A percentile compares a stretch with the other conserved stretches of the same genome.
phyloP scores from a whole-genome alignment of 1,140 invertebrate genomes.

The Gonioctena quinquepunctata region DNA sequence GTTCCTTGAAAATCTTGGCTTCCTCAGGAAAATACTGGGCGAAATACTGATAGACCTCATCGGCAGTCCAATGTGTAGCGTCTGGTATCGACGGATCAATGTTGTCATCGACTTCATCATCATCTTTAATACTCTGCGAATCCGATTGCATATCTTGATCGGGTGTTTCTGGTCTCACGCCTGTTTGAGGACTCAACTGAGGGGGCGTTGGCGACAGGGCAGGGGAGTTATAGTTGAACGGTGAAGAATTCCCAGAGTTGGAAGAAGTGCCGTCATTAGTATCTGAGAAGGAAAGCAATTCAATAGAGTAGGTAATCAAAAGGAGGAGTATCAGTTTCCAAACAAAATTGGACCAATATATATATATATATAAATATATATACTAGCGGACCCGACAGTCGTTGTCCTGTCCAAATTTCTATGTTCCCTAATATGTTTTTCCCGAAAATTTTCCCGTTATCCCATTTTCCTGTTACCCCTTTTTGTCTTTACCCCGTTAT shows the following conservation, averaged over 20 bases:
- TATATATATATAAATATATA: too few species aligned
- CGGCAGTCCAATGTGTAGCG: constrained; percentile 76
- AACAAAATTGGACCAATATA: too few species aligned
- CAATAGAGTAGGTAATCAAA: neutral
- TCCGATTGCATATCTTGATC: constrained; percentile 40
- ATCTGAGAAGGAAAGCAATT: constrained; percentile 20
- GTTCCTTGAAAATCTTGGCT: constrained; percentile 76
- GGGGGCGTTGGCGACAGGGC: constrained; percentile 43
- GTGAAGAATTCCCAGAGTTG: constrained; percentile 34
- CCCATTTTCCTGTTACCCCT: too few species aligned
- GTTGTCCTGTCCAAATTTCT: too few species aligned
- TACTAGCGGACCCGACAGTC: too few species aligned
- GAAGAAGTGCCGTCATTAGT: constrained; percentile 30
- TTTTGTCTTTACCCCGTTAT: too few species aligned
- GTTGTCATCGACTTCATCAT: constrained; percentile 46
- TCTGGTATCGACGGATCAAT: constrained; percentile 76
- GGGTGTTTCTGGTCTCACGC: constrained; percentile 14
- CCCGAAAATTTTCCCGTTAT: too few species aligned
- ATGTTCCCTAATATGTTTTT: too few species aligned
- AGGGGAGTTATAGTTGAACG: constrained; percentile 31
- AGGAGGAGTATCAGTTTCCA: too few species aligned
- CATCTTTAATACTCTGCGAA: constrained; percentile 45
- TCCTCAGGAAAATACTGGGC: constrained; percentile 72
- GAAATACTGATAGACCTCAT: constrained; percentile 83
- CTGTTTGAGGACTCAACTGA: constrained; percentile 48